phyloP scores from a whole-genome alignment of 2,888 invertebrate genomes.

The Metalampra italica region DNA sequence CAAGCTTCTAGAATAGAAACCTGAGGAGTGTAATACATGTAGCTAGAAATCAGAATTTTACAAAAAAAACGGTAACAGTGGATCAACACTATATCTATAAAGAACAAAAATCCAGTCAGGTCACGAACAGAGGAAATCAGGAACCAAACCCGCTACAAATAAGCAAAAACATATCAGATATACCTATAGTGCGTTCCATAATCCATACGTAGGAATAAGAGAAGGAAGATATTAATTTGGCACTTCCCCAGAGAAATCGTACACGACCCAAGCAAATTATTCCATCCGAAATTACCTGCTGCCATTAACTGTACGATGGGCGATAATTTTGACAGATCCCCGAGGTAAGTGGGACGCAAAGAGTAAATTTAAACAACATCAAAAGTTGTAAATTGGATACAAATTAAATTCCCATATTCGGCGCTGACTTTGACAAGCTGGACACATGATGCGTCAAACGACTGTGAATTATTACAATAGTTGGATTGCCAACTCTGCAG shows the following conservation, averaged over 20 bases:
- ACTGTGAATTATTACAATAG: background rate
- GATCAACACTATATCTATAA: no score
- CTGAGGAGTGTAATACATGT: no score
- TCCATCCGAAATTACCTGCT: background rate
- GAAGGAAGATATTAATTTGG: background rate
- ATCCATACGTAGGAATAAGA: background rate
- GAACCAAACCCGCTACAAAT: no score
- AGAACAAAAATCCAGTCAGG: no score
- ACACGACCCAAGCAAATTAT: background rate
- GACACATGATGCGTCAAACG: background rate
- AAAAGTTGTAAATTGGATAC: background rate
- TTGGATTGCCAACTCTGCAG: background rate
- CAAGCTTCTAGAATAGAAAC: no score
- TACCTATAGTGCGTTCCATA: no score
- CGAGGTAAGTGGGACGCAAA: background rate
- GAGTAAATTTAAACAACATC: background rate
- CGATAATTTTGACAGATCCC: slow-evolving; percentile 1
- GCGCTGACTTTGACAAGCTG: background rate
- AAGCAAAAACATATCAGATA: no score
- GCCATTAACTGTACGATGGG: background rate
- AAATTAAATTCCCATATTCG: background rate
- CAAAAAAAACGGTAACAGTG: no score
- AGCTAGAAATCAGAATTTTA: no score
- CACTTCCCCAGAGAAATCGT: background rate
- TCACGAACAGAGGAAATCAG: no score